Base-by-base conservation (phyloP, 2,113 vertebrate genomes). In the Chaetodon trifascialis region DNA sequence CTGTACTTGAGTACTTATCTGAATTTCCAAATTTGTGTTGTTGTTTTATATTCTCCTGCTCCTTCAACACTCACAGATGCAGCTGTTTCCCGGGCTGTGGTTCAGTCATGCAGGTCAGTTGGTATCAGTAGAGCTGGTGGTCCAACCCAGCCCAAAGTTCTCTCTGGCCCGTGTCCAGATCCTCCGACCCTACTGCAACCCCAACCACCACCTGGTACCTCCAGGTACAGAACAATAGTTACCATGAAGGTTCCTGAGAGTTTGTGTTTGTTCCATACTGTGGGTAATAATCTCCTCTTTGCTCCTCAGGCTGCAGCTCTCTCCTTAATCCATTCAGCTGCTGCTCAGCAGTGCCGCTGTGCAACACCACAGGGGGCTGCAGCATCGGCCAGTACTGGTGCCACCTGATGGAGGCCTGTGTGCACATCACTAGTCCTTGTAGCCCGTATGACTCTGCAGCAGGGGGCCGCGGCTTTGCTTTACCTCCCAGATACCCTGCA, bases 51-150 rank as follows among this genome's bases (percentile, higher is more conserved):
- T 10, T 23, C 42, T 7, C 8, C 1, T 56, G 8, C 25, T 80
- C 1, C 42, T 21, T 2, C 14, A 25, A 56, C n/a, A 4, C 49
- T 34, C 40, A 23, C 88, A 96, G 95, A 85, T 96, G 91, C 95
- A 95, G 93, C 76, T 96, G 55, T 96, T 96, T 73, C 96, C 95
- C 21, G 96, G 96, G 15, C 58, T 96, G 49, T 96, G 95, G 96
- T 95, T 96, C 91, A 96, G 94, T 82, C 95, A 96, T 19, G 91
- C 94, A 16, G 96, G 95, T 23, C 91, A 83, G 73, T 52, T 96
- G 59, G 52, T 82, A 5, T 93, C 95, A 38, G 85, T 96, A 47
- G 93, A 96, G 51, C 75, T 96, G 59, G 95, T 94, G 63, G 86
- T 94, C 21, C 91, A 92, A 77, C 94, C 95, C 23, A 90, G 86